Base-by-base conservation (phyloP, 2,797 vertebrate genomes). In the Mus caroli region DNA sequence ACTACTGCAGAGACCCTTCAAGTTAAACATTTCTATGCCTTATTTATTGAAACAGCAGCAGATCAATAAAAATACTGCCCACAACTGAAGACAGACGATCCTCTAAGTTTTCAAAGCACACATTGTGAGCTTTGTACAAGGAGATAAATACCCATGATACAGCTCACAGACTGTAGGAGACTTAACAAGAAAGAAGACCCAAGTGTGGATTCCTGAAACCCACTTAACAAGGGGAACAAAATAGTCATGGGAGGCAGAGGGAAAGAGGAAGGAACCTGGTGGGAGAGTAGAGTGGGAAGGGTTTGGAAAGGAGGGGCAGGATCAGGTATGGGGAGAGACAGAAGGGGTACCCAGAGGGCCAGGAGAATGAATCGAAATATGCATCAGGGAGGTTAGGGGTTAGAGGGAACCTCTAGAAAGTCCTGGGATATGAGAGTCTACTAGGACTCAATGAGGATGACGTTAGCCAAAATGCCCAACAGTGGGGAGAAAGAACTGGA, bases 31-130 rank as follows among this genome's bases (percentile, higher is more conserved):
- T 52, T 73, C 50, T 40, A 56, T 40, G 93, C 14, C 50, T 88
- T 73, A 67, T 67, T 69, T 94, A 54, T 60, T 83, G n/a, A 78
- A 79, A 52, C 13, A 75, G 84, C 37, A 83, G 17, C n/a, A 86
- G 71, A 87, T 87, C 86, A 95, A 84, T 60, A 88, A 64, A 89
- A 52, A 75, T 54, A 93, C 58, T 67, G 17, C 13, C 13, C 54
- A 60, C 7, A 88, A 90, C 4, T 73, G 34, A 91, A 95, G 75
- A 86, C 6, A 11, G 17, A 34, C 24, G 11, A 75, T 11, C 67
- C 3, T 58, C 2, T 75, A 95, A 82, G 14, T 85, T 82, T 90
- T 54, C 0, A 95, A 94, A 80, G 64, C 5, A 78, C 17, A 78
- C 40, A 77, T 77, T 77, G 31, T 37, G 69, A 71, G 19, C 69